Evolutionary conservation across 2,888 invertebrate genomes (phyloP).

Genomic region (Philopedon plagiatum): DNA sequence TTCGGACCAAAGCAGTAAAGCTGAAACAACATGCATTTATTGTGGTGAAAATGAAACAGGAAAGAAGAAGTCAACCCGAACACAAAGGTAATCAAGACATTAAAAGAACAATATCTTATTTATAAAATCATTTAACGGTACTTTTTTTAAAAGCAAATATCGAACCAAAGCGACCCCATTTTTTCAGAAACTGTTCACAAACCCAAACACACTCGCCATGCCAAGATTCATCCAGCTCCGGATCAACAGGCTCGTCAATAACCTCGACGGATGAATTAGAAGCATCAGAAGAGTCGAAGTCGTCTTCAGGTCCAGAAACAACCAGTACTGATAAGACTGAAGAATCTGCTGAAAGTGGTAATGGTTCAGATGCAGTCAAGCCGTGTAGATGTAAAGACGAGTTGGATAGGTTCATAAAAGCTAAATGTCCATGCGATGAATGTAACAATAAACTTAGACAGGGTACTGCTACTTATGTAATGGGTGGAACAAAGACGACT

Average conservation of each 20-base stretch:
- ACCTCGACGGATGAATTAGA: neutral
- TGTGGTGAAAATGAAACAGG: neutral
- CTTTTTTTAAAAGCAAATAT: too few species aligned
- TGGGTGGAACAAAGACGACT: slow-evolving; percentile 54
- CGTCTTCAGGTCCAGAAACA: too few species aligned
- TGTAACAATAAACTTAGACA: slow-evolving; percentile 52
- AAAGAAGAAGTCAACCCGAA: too few species aligned
- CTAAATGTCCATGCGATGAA: slow-evolving; percentile 55
- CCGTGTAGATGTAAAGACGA: slow-evolving; percentile 55
- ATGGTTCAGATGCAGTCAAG: neutral
- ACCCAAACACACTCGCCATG: neutral
- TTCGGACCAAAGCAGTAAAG: neutral
- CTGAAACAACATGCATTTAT: neutral
- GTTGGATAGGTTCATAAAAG: slow-evolving; percentile 51
- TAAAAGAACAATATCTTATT: too few species aligned
- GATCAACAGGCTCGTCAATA: neutral
- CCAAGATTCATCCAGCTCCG: neutral
- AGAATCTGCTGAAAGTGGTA: neutral
- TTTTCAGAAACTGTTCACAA: neutral
- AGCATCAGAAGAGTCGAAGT: neutral
- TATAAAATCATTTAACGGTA: too few species aligned
- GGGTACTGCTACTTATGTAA: slow-evolving; percentile 52
- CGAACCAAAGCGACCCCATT: too few species aligned
- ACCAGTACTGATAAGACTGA: too few species aligned
- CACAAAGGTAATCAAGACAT: too few species aligned